Conservation (phyloP, 2,888 invertebrate species). For the Caenorhabditis macrosperma region DNA sequence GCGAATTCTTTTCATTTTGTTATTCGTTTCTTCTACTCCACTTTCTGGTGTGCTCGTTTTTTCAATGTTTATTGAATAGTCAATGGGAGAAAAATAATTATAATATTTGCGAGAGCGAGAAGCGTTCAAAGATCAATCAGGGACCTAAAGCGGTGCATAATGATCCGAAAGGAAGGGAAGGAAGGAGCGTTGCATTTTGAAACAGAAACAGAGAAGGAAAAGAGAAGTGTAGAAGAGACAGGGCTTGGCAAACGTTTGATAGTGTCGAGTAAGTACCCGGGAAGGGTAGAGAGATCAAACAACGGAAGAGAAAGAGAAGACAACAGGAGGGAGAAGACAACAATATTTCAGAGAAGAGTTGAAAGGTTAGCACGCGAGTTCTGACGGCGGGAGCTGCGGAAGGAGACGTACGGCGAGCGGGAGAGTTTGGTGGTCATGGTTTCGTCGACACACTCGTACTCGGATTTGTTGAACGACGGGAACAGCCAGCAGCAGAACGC, state of each 20-base stretch:
- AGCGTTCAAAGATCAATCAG: conserved; percentile 52
- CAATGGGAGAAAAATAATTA: conserved; percentile 1
- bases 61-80: conserved; percentile 24
- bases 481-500: conserved; percentile 50
- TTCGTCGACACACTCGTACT: conserved; percentile 58
- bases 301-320: background rate
- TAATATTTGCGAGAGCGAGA: conserved; percentile 16
- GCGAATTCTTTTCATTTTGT: background rate
- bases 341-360: conserved; percentile 40
- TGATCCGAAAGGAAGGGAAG: conserved; percentile 30
- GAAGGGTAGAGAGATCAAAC: conserved; percentile 18
- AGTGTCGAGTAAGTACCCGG: conserved; percentile 1
- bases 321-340: background rate
- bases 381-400: conserved; percentile 59
- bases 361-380: conserved; percentile 54
- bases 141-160: conserved; percentile 48
- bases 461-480: conserved; percentile 42
- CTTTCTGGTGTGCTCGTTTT: background rate
- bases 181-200: background rate
- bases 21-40: background rate
- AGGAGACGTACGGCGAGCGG: conserved; percentile 66
- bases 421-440: conserved; percentile 60
- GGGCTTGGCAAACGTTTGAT: conserved; percentile 11
- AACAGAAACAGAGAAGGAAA: conserved; percentile 6
- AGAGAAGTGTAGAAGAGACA: conserved; percentile 3